Evolutionary conservation across 2,888 invertebrate genomes (phyloP).

Genomic region (Apeira syringaria): DNA sequence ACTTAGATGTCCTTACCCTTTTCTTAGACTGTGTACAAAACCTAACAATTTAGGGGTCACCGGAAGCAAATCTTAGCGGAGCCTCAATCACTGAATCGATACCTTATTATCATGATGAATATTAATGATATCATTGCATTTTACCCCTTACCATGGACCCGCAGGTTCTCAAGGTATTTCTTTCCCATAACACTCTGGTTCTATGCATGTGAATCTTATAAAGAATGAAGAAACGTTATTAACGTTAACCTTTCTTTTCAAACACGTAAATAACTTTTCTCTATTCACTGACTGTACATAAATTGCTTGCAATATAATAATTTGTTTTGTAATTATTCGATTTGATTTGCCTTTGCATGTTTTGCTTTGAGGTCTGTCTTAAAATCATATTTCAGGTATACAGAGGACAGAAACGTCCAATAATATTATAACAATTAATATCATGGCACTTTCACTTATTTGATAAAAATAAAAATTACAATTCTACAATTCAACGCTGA

Average conservation of each 20-base stretch:
- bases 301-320: slow-evolving; percentile 59
- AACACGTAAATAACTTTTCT: slow-evolving; percentile 28
- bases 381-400: slow-evolving; percentile 17
- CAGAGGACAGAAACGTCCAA: slow-evolving; percentile 24
- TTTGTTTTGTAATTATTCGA: slow-evolving; percentile 31
- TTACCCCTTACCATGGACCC: slow-evolving; percentile 80
- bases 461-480: slow-evolving; percentile 32
- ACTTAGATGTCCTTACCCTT: slow-evolving; percentile 59
- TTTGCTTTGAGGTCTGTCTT: slow-evolving; percentile 40
- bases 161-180: slow-evolving; percentile 85
- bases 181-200: slow-evolving; percentile 78
- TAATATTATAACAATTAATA: slow-evolving; percentile 28
- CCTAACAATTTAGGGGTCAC: slow-evolving; percentile 68
- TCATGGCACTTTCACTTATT: slow-evolving; percentile 16
- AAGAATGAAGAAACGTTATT: slow-evolving; percentile 37
- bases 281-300: slow-evolving; percentile 52
- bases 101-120: slow-evolving; percentile 70
- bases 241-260: slow-evolving; percentile 4
- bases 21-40: slow-evolving; percentile 56
- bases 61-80: slow-evolving; percentile 58
- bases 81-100: slow-evolving; percentile 46
- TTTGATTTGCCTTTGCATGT: slow-evolving; percentile 55
- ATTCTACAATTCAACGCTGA: slow-evolving; percentile 33
- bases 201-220: slow-evolving; percentile 69
- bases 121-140: slow-evolving; percentile 80